Percentiles rank a stretch among this genome's conserved stretches.
phyloP scores from a whole-genome alignment of 2,888 invertebrate genomes.

The Caenorhabditis macrosperma region DNA sequence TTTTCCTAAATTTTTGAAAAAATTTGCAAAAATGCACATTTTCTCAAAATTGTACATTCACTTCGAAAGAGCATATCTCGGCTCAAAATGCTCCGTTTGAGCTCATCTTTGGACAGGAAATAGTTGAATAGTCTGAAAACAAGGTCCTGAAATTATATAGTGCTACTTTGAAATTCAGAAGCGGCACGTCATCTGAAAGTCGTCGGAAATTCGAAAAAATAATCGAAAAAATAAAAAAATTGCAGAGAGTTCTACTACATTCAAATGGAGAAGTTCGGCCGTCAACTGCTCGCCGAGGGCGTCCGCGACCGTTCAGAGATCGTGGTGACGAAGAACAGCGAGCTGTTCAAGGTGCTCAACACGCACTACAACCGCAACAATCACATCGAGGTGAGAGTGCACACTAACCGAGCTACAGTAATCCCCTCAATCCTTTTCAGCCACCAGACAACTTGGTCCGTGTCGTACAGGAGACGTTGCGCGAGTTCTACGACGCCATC shows the following conservation, averaged over 20 bases:
- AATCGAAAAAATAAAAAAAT: too few species aligned
- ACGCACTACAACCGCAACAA: constrained; percentile 98
- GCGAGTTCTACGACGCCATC: constrained; percentile 99
- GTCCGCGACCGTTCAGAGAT: constrained; percentile 89
- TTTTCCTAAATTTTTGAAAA: too few species aligned
- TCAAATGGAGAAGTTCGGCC: constrained; percentile 99
- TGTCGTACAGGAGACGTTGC: constrained; percentile 96
- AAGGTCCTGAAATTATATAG: too few species aligned
- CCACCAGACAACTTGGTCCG: constrained; percentile 97
- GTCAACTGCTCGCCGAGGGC: constrained; percentile 97
- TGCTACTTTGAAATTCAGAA: too few species aligned
- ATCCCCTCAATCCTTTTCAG: constrained; percentile 84
- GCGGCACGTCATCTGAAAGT: background rate
- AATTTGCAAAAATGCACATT: too few species aligned
- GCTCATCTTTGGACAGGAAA: too few species aligned
- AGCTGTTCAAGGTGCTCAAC: constrained; percentile 97
- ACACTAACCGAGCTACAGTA: background rate
- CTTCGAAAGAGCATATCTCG: too few species aligned
- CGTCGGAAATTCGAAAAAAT: too few species aligned
- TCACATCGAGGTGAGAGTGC: constrained; percentile 88
- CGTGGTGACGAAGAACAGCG: constrained; percentile 94
- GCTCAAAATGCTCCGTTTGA: too few species aligned
- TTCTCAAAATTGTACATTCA: too few species aligned
- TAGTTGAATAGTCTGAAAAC: too few species aligned
- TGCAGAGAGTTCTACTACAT: constrained; percentile 99